Evolutionary conservation across 2,797 vertebrate genomes (phyloP).

Genomic region (Mallotus villosus): DNA sequence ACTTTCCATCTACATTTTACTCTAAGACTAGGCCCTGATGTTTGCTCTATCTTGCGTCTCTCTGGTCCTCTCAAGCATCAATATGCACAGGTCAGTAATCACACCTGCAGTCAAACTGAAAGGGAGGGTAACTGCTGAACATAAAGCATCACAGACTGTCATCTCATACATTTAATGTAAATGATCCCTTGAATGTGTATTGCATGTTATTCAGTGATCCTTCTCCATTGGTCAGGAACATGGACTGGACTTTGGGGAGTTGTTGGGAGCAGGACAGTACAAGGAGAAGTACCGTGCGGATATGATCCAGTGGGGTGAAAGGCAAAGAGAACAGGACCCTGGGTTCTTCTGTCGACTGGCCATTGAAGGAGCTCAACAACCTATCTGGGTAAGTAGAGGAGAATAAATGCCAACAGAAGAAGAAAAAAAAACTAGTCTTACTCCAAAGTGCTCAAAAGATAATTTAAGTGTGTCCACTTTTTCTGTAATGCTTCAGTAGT

Average conservation of each 20-base stretch:
- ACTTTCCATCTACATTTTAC: neutral
- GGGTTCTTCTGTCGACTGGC: constrained; percentile 87
- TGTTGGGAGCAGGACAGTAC: constrained; percentile 84
- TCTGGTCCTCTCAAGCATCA: constrained; percentile 74
- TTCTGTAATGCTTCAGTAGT: neutral
- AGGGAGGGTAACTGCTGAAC: no score
- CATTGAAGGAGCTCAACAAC: constrained; percentile 66
- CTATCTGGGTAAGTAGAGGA: constrained; percentile 87
- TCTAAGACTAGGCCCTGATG: constrained; percentile 59
- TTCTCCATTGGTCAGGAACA: constrained; percentile 75
- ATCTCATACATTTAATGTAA: neutral
- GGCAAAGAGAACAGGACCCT: constrained; percentile 71
- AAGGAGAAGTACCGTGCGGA: constrained; percentile 83
- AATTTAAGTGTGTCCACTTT: neutral
- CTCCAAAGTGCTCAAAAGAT: neutral
- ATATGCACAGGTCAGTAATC: constrained; percentile 67
- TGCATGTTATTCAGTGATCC: neutral
- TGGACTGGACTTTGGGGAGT: constrained; percentile 75
- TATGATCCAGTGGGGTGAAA: constrained; percentile 93
- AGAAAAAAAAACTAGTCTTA: neutral
- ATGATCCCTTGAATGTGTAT: neutral
- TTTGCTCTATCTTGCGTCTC: constrained; percentile 68
- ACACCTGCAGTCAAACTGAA: no score
- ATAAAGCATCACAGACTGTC: no score
- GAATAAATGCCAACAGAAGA: neutral